phyloP scores from a whole-genome alignment of 2,113 vertebrate species.

The Haemorhous mexicanus region DNA sequence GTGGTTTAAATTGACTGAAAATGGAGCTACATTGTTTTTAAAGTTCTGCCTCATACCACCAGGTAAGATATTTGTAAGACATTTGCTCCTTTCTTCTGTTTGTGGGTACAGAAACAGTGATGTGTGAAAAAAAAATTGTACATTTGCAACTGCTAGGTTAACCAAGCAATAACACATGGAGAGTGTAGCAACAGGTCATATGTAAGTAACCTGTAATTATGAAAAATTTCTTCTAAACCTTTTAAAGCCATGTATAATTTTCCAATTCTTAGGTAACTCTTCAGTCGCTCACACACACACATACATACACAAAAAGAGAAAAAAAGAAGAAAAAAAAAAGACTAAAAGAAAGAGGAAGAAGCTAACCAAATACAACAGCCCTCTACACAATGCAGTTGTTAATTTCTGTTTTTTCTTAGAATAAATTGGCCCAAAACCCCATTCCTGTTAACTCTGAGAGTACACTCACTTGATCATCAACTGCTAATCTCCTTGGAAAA shows the following conservation, averaged over 20 bases:
- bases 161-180: background rate
- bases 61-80: background rate
- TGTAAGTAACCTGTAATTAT: background rate
- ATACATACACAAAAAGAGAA: rapidly evolving
- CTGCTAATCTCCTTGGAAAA: background rate
- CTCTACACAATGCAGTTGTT: background rate
- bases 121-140: background rate
- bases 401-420: background rate
- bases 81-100: background rate
- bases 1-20: background rate
- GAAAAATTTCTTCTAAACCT: background rate
- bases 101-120: background rate
- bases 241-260: background rate
- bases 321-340: background rate
- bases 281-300: background rate
- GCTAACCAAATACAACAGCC: background rate
- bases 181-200: background rate
- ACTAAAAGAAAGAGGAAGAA: background rate
- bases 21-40: background rate
- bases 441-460: background rate
- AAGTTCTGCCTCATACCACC: background rate
- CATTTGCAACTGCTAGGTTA: background rate
- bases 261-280: background rate
- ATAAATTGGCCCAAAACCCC: rapidly evolving
- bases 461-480: background rate